Evolutionary conservation across 2,888 invertebrate species (phyloP).

Genomic region (Drosophila peninsularis): DNA sequence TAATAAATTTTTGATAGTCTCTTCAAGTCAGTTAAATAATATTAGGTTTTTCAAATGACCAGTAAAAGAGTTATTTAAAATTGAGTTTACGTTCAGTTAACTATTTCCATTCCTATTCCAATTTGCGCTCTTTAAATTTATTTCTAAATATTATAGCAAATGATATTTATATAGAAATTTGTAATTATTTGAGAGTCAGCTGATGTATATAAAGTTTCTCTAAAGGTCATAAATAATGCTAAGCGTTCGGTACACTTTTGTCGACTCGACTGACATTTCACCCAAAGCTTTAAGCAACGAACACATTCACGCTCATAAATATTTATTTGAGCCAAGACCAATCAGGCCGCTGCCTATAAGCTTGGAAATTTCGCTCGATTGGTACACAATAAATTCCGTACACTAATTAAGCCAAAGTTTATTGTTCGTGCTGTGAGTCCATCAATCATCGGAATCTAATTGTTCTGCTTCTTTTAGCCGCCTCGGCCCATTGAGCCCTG

Average conservation of each 20-base stretch:
- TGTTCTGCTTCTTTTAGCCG: conserved; percentile 56
- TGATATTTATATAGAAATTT: too few relatives aligned
- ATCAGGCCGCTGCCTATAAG: too few relatives aligned
- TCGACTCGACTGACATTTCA: conserved; percentile 4
- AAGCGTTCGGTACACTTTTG: neutral
- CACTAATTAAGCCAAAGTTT: conserved; percentile 1
- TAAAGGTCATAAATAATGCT: conserved; percentile 9
- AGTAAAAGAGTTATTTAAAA: too few relatives aligned
- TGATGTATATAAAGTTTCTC: conserved; percentile 8
- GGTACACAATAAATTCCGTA: conserved; percentile 4
- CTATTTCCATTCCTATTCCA: too few relatives aligned
- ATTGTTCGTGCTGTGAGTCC: neutral
- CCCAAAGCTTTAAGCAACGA: neutral
- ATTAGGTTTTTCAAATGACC: conserved; percentile 17
- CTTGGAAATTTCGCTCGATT: conserved; percentile 5
- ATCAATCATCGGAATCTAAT: conserved; percentile 11
- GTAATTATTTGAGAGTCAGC: too few relatives aligned
- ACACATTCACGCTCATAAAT: conserved; percentile 19
- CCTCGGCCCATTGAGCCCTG: conserved; percentile 82
- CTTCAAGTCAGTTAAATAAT: neutral
- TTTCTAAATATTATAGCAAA: too few relatives aligned
- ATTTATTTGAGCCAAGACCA: conserved; percentile 13
- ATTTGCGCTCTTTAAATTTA: too few relatives aligned
- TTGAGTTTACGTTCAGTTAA: too few relatives aligned
- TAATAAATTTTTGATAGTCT: neutral